Base-by-base conservation (phyloP, 1,140 invertebrate species). In the Pissodes strobi region DNA sequence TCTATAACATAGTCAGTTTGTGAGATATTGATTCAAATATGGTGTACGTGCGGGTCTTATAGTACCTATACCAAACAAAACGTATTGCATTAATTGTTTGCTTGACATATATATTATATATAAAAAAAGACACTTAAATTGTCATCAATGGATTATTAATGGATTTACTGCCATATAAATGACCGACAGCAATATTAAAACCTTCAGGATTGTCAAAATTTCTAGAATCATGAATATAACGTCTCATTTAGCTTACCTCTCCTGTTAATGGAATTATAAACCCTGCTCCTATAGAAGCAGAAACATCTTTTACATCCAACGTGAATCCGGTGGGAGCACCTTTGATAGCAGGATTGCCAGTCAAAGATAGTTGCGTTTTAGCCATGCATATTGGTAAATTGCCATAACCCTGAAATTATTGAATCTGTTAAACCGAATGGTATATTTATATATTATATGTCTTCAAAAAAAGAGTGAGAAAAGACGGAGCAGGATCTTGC, bases 381-480 rank as follows among this genome's bases (percentile, higher is more conserved):
- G 97, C 95, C 94, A 99, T 98, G 76, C 97, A 99, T 48, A 99
- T 86, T 1, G 97, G 94, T n/a, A 99, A 79, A 61, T 91, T 88
- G 67, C 87, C 87, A 78, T 95, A 99, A 45, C 95, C 95, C 85
- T 92, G 22, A 53, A 53, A n/a, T n/a, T 15, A 46, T n/a, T 1
- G n/a, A n/a, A n/a, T n/a, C n/a, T 19, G 5, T 8, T 13, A 46
- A 18, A 13, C 5, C 17, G 8, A 46, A 19, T 8, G 2, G n/a
- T 8, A 46, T 46, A 30, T 30, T 30, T 30, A 30, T 30, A 30
- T 30, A 30, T 30, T 30, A 30, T 30, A 30, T 30, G 12, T 46
- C 5, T 46, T 18, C 13, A 46, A 2, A 46, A 8, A 21, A 18
- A 17, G 9, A 46, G n/a, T n/a, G n/a, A n/a, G n/a, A n/a, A n/a